Base-by-base conservation (phyloP, 2,888 invertebrate genomes). In the Cybosia mesomella region DNA sequence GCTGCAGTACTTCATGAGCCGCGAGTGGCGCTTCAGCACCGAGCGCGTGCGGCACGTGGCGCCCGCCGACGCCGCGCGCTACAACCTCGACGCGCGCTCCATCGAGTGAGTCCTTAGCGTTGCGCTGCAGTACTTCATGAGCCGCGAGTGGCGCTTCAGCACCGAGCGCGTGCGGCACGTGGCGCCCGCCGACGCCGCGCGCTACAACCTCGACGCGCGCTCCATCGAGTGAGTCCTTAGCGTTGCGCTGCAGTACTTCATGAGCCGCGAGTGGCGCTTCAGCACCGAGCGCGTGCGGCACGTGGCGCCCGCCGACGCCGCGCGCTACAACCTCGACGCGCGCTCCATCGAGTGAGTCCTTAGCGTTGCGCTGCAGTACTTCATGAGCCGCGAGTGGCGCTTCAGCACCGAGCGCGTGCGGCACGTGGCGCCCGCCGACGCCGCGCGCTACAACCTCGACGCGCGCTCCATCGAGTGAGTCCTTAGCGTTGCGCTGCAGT, bases 221-320 rank as follows among this genome's bases (percentile, higher is more conserved):
- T 72, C 72, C 18, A 74, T 80, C 9, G 70, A 80, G 81, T 80
- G 24, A 78, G 79, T 74, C 9, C n/a, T n/a, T n/a, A n/a, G n/a
- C n/a, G n/a, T n/a, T n/a, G 95, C 95, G 0, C 94, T 97, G 2
- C 93, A 95, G 76, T 97, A 96, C 86, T 97, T 97, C 86, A 95
- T 96, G 0, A 91, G 94, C 1, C 95, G 96, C 76, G 96, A 97
- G 77, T 97, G 97, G 97, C 84, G 89, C 18, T 97, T 96, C 84
- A 76, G 22, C 11, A 75, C 75, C 0, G 67, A 71, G 18, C 70
- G 72, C 58, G 73, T 80, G 53, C 57, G 8, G 1, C 58, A 53
- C 0, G 64, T 81, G 21, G 55, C 75, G 11, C 18, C 68, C 0
- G 22, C 61, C 0, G 80, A 80, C 7, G 58, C 69, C 0, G 66